Percentiles rank a stretch among this genome's conserved stretches.
phyloP scores from a whole-genome alignment of 2,888 invertebrate species.

The Frankliniella intonsa region DNA sequence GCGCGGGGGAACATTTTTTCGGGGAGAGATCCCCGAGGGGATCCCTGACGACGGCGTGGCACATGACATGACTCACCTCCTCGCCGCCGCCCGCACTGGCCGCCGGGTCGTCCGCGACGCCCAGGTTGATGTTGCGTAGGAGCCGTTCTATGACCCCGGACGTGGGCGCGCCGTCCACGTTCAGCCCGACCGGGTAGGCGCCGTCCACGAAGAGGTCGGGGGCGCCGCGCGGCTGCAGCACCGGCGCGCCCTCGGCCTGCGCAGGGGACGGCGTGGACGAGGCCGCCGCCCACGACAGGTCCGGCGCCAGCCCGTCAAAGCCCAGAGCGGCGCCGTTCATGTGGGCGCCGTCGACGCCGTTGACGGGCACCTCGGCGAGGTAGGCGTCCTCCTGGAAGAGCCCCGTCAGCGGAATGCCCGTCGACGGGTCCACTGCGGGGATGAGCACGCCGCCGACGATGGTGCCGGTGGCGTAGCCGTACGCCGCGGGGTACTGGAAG shows the following conservation, averaged over 20 bases:
- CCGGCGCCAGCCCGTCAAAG: not conserved
- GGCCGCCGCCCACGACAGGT: not conserved
- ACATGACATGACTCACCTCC: not conserved
- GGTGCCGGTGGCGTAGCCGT: slow-evolving; percentile 25
- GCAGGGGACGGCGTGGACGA: not conserved
- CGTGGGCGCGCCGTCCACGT: not conserved
- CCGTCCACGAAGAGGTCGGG: slow-evolving; percentile 4
- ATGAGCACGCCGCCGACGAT: slow-evolving; percentile 14
- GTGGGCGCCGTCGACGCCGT: not conserved
- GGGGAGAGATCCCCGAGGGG: no score
- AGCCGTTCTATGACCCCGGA: not conserved
- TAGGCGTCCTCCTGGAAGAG: slow-evolving; percentile 3
- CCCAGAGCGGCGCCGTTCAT: not conserved
- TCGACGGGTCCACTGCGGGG: slow-evolving; percentile 1
- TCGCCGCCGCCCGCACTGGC: not conserved
- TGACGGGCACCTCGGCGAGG: not conserved
- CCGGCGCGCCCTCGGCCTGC: not conserved
- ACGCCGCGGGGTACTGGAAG: slow-evolving; percentile 2
- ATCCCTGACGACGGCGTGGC: no score
- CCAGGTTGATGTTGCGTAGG: slow-evolving; percentile 12
- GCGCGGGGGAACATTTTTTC: no score
- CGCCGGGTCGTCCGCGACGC: not conserved
- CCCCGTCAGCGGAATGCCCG: not conserved
- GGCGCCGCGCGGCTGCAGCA: slow-evolving; percentile 8
- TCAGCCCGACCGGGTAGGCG: not conserved